phyloP scores from a whole-genome alignment of 2,113 vertebrate species.

The Ammodytes dubius region DNA sequence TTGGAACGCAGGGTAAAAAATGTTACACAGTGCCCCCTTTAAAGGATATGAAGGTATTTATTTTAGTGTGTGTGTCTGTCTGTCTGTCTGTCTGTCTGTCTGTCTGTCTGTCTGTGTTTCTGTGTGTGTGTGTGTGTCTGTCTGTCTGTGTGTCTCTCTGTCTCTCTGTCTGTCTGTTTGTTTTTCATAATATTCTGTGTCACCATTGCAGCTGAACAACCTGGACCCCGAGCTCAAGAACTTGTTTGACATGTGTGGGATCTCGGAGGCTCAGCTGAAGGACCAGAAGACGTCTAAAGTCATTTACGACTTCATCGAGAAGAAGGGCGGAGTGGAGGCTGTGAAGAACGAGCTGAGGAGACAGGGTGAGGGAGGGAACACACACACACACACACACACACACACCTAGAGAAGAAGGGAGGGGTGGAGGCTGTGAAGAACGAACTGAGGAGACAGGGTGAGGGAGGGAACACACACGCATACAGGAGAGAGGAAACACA shows the following conservation, averaged over 20 bases:
- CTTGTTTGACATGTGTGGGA: constrained; percentile 97
- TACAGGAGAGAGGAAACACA: too few species aligned
- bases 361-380: constrained; percentile 93
- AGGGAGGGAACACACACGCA: constrained; percentile 38
- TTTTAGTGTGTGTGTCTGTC: too few species aligned
- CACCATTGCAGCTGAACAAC: constrained; percentile 96
- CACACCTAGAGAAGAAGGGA: constrained; percentile 89
- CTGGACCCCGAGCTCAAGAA: constrained; percentile 98
- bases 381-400: background rate
- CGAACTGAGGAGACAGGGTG: constrained; percentile 96
- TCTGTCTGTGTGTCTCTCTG: background rate
- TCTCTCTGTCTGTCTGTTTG: background rate
- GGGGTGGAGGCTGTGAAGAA: constrained; percentile 98
- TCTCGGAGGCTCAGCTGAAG: constrained; percentile 98
- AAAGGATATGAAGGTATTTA: too few species aligned
- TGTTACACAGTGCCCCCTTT: too few species aligned
- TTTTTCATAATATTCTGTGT: background rate
- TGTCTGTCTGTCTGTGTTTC: background rate
- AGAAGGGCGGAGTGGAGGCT: constrained; percentile 98
- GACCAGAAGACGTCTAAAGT: constrained; percentile 98
- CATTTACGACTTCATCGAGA: constrained; percentile 99
- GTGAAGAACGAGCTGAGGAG: constrained; percentile 97
- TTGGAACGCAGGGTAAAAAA: too few species aligned
- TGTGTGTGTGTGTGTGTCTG: background rate
- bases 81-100: too few species aligned